phyloP scores from a whole-genome alignment of 1,140 invertebrate species.

The Platorchestia sp. region DNA sequence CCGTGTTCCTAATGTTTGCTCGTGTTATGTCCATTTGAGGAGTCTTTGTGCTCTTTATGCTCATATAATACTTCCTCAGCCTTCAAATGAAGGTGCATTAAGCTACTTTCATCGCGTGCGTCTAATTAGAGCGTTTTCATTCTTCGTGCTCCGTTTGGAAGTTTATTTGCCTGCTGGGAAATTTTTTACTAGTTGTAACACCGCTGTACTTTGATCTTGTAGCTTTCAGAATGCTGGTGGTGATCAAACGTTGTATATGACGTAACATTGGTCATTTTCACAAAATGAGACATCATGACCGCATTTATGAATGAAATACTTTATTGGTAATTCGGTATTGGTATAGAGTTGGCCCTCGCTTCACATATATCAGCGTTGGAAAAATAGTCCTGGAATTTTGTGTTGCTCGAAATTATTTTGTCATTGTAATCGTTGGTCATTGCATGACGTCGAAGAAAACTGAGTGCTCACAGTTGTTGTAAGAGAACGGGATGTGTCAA shows the following conservation, averaged over 20 bases:
- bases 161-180: not conserved
- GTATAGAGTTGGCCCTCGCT: no score
- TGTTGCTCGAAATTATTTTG: no score
- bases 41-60: not conserved
- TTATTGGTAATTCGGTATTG: no score
- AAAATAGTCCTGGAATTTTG: no score
- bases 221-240: not conserved
- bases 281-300: not conserved
- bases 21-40: not conserved
- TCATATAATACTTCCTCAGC: not conserved
- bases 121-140: not conserved
- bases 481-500: no score
- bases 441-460: no score
- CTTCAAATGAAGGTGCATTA: not conserved
- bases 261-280: not conserved
- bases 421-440: no score
- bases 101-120: not conserved
- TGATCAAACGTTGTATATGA: not conserved
- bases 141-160: not conserved
- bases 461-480: no score
- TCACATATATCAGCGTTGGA: no score
- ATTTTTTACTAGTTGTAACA: not conserved
- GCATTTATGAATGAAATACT: not conserved
- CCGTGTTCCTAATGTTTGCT: not conserved
- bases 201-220: not conserved